Evolutionary conservation across 2,113 vertebrate species (phyloP), one percentile per base, ranked within the genome.

Genomic region (Dasypus novemcinctus): DNA sequence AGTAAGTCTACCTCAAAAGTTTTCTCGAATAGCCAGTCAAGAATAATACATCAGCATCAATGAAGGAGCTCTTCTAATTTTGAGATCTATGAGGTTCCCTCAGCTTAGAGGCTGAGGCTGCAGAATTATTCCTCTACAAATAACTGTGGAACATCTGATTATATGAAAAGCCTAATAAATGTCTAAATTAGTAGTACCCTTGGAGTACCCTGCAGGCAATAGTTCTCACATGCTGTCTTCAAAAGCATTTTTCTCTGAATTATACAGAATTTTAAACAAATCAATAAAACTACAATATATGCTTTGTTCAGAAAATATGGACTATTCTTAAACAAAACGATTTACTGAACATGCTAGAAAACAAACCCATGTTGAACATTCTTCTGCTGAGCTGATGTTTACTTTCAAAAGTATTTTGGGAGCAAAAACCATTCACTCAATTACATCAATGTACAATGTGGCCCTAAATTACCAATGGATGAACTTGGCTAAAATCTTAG

Each of bases 401-500:
- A 80, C 25, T 64, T 85, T 94, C 97, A 41, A 92, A 89, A 21
- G 15, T 20, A n/a, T 46, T 81, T 66, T 5, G 4, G 18, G 21
- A n/a, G 33, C 41, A 82, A 91, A 94, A 43, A 13, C 54, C 13
- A 81, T 90, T 92, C 69, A 81, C 87, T 92, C 69, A 27, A 17
- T 79, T 84, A 80, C 4, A 57, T 75, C 59, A 94, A 36, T 66
- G 25, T 5, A 81, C 29, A 92, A 61, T 72, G 33, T 80, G 80
- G 61, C 8, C 80, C 38, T 79, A 82, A 92, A 46, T 83, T 89
- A 87, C 31, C 23, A 90, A 46, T 63, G 27, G n/a, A 61, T 31
- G 10, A 80, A 20, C 84, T 5, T 2, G 12, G 9, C 10, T 87
- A 86, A 86, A 88, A 68, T 29, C 23, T 2, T 20, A 88, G 21